These are phyloP conservation scores for Mormyrus proboscirostris DNA, from an alignment of 2,797 vertebrate genomes.

Conservation along the genomic window DNA sequence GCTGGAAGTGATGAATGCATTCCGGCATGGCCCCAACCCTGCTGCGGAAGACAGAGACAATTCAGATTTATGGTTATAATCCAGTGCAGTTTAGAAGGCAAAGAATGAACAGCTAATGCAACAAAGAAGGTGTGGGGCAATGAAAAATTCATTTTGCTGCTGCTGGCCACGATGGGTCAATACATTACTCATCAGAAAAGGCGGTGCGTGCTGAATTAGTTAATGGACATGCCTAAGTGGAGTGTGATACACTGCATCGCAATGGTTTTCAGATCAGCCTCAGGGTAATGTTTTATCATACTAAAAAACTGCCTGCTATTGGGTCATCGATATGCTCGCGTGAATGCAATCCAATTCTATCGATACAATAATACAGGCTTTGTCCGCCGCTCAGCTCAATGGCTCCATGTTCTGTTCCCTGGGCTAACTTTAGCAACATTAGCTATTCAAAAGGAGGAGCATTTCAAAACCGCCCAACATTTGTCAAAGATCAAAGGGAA, in stretches of 20 bases:
- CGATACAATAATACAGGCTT: neutral
- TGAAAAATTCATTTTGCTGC: neutral
- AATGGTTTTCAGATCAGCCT: neutral
- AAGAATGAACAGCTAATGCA: constrained; percentile 8
- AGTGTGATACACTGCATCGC: neutral
- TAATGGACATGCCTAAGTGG: neutral
- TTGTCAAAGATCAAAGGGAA: neutral
- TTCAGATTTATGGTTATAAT: neutral
- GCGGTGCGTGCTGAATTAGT: neutral
- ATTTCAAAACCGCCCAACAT: neutral
- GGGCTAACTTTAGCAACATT: neutral
- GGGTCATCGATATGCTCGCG: neutral
- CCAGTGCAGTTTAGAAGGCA: neutral
- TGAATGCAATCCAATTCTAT: neutral
- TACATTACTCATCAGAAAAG: neutral
- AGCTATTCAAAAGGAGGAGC: neutral
- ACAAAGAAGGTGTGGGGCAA: neutral
- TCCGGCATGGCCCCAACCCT: neutral
- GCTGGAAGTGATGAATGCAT: neutral
- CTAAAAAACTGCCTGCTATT: neutral
- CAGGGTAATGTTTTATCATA: neutral
- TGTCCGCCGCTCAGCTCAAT: neutral
- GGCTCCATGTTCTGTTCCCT: neutral
- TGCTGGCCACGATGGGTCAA: neutral
- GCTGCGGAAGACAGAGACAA: neutral